These are phyloP conservation scores for Drosophila antonietae DNA, from an alignment of 2,888 invertebrate species.

Conservation along the genomic window DNA sequence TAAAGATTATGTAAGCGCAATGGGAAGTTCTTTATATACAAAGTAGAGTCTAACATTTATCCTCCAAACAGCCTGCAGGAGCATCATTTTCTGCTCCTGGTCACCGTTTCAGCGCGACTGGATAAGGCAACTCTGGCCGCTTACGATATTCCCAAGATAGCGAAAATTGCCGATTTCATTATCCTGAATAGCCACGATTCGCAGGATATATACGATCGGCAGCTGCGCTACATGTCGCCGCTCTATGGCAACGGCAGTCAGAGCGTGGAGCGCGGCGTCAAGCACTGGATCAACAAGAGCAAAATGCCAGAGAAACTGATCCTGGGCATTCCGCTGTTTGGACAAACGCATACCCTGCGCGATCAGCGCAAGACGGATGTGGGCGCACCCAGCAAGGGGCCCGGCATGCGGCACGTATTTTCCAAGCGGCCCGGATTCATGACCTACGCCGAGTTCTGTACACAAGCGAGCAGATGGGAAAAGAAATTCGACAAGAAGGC, in stretches of 20 bases:
- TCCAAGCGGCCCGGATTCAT: slow-evolving; percentile 46
- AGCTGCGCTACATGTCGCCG: slow-evolving; percentile 53
- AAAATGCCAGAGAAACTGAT: slow-evolving; percentile 47
- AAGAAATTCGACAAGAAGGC: slow-evolving; percentile 45
- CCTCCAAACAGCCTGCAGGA: slow-evolving; percentile 41
- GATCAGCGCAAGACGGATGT: slow-evolving; percentile 72
- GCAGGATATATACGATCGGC: slow-evolving; percentile 11
- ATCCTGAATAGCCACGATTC: slow-evolving; percentile 62
- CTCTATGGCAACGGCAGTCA: slow-evolving; percentile 32
- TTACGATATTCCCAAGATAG: slow-evolving; percentile 65
- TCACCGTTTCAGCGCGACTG: slow-evolving; percentile 85
- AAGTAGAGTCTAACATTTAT: not conserved
- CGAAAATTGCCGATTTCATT: slow-evolving; percentile 56
- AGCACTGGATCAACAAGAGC: slow-evolving; percentile 37
- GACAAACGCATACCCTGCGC: slow-evolving; percentile 89
- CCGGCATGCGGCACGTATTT: slow-evolving; percentile 24
- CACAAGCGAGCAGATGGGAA: slow-evolving; percentile 57
- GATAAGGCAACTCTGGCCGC: slow-evolving; percentile 20
- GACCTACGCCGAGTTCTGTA: slow-evolving; percentile 55
- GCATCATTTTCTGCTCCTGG: slow-evolving; percentile 87
- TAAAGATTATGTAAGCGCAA: slow-evolving; percentile 39
- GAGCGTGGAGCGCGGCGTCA: slow-evolving; percentile 32
- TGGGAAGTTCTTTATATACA: rapidly evolving
- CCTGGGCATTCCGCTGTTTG: slow-evolving; percentile 57
- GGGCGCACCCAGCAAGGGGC: slow-evolving; percentile 48